Evolutionary conservation across 2,113 vertebrate genomes (phyloP), one percentile per base, ranked within the genome.

Genomic region (Heliornis fulica): DNA sequence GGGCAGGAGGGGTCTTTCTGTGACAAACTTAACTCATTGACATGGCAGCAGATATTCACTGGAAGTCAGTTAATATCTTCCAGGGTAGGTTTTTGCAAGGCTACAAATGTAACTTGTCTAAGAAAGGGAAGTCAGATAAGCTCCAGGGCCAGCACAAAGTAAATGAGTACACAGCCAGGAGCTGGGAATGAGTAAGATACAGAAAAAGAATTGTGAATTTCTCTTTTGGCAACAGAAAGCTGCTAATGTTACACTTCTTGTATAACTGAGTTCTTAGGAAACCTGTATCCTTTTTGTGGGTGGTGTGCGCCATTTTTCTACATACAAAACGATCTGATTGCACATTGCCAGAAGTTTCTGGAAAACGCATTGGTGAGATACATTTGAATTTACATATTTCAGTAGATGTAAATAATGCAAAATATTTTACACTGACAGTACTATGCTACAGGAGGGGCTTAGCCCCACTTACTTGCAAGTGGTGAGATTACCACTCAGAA

Each of bases 401-500:
- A 87, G 77, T 22, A 89, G n/a, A 38, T 77, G 66, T 46, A 83
- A 92, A 63, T 50, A 80, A 61, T 86, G 23, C 1, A 2, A 59
- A 91, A 25, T 89, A 36, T 50, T 69, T 92, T 74, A 88, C 71
- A 80, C 63, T 83, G 85, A 76, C 31, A 15, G 31, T 60, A 46
- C 45, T 38, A 90, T 41, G 74, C 29, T 68, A 87, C 25, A 85
- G 85, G 90, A 90, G 88, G 69, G 74, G 66, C 91, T 82, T n/a
- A 85, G 81, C 61, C 72, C 78, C 28, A 66, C 83, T 92, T 78
- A 75, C 92, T 63, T 41, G 46, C 10, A 43, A 94, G 89, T 81
- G 81, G 79, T 88, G 90, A 96, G 85, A 85, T 34, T 90, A 72
- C 81, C 57, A 84, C 65, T 96, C 68, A 64, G 71, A 96, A 96